Percentiles rank a stretch among this genome's conserved stretches.
Conservation (phyloP, 2,113 vertebrate species). For the Orthonyx spaldingii region DNA sequence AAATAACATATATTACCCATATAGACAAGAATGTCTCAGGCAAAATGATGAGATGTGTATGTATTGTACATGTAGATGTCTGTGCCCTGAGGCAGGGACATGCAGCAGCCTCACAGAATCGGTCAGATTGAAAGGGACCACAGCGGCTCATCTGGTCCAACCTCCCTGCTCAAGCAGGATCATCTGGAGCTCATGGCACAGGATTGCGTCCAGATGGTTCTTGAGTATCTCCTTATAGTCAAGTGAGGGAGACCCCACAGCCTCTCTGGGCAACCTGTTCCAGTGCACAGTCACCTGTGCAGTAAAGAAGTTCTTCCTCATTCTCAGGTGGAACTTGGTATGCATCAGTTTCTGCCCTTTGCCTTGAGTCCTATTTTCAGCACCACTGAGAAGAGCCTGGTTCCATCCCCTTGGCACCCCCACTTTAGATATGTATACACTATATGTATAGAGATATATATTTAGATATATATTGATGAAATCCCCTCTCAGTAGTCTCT, state of each 20-base stretch:
- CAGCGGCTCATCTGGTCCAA: neutral
- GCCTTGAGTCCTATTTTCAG: neutral
- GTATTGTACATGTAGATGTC: accelerated
- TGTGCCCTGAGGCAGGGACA: no score
- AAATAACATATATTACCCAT: accelerated
- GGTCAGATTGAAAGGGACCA: neutral
- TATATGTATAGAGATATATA: neutral
- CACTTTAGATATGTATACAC: neutral
- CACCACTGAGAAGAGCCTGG: neutral
- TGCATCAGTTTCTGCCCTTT: neutral
- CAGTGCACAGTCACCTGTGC: neutral
- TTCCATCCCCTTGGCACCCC: no score
- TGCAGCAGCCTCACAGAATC: neutral
- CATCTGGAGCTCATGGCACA: neutral
- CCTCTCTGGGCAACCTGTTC: neutral
- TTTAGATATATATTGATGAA: neutral
- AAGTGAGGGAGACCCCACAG: neutral
- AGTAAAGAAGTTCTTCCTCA: neutral
- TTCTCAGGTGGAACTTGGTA: neutral
- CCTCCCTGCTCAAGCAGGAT: neutral
- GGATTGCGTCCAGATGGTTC: accelerated
- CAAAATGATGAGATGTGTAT: accelerated
- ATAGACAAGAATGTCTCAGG: neutral
- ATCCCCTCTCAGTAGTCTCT: neutral
- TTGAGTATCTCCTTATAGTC: neutral